phyloP scores from a whole-genome alignment of 1,140 invertebrate genomes.

The Schlechtendalia chinensis region DNA sequence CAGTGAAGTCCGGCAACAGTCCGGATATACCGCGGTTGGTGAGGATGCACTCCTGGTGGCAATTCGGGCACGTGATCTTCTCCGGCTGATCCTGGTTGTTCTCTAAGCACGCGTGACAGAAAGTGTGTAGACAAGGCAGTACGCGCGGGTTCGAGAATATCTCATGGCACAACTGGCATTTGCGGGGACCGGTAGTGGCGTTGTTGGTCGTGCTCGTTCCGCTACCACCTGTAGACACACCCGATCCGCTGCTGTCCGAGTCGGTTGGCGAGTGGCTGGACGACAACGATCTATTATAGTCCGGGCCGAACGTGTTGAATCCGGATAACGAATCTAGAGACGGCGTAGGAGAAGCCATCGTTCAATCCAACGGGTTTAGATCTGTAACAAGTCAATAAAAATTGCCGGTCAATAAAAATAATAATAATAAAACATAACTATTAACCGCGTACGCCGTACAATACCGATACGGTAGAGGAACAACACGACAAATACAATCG shows the following conservation, averaged over 20 bases:
- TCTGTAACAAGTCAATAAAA: slow-evolving; percentile 59
- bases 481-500: too few species aligned
- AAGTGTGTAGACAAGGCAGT: slow-evolving; percentile 78
- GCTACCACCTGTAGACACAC: slow-evolving; percentile 56
- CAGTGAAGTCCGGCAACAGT: slow-evolving; percentile 68
- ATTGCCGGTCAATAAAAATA: slow-evolving; percentile 11
- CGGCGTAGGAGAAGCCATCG: slow-evolving; percentile 79
- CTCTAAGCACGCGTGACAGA: slow-evolving; percentile 78
- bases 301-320: slow-evolving; percentile 74
- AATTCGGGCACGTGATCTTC: slow-evolving; percentile 78
- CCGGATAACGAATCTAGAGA: slow-evolving; percentile 85
- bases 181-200: slow-evolving; percentile 75
- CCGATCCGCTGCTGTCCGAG: slow-evolving; percentile 72
- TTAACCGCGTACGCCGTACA: too few species aligned
- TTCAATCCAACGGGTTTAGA: slow-evolving; percentile 67
- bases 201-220: slow-evolving; percentile 68
- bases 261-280: slow-evolving; percentile 73
- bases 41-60: slow-evolving; percentile 70
- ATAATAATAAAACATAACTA: too few species aligned
- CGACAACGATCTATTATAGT: slow-evolving; percentile 60
- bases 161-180: slow-evolving; percentile 80
- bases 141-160: slow-evolving; percentile 70
- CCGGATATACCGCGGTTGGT: slow-evolving; percentile 62
- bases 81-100: slow-evolving; percentile 70
- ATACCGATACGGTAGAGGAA: too few species aligned